Evolutionary conservation across 2,113 vertebrate genomes (phyloP), one percentile per base, ranked within the genome.

Genomic region (Cyprinodon brontotheroides): DNA sequence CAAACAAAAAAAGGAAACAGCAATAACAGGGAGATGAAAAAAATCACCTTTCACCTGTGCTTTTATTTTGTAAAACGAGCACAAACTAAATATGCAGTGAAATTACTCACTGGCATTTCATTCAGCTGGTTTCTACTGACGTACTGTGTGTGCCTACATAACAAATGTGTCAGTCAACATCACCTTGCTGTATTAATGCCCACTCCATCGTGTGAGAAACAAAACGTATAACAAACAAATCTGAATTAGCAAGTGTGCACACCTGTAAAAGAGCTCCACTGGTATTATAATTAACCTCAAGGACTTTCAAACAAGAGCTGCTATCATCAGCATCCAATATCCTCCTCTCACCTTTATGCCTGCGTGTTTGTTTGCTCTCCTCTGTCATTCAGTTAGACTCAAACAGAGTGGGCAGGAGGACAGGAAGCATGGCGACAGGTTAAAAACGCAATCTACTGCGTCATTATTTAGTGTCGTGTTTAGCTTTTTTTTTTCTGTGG

Each of bases 311-410:
- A 38, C 15, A 61, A 70, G 72, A 75, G 78, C 47, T 62, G 65
- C 83, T 75, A 70, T 92, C 90, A 90, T 86, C 89, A 81, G 71
- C 37, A 68, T 75, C 50, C 69, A 90, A 92, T 91, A 92, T 87
- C 41, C 83, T 77, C 75, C 84, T 43, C 17, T 72, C 67, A 61
- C 64, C 12, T 86, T 62, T 70, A 3, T 6, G 47, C 40, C 75
- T 53, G 69, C 69, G 15, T 75, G 45, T 66, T 53, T 85, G 50
- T 83, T 85, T 83, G 65, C 61, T 36, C 15, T 3, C 60, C 73
- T 66, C 53, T 22, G 82, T 37, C 84, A 68, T 70, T 84, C 85
- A 74, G 67, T 72, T 61, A 4, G 71, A 41, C 81, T 79, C 81
- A 74, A 22, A 77, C 40, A 74, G 62, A 29, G 71, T 45, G 50